Percentiles rank a stretch among this genome's conserved stretches.
Conservation (phyloP, 1,140 invertebrate species). For the Pygmarrhopalites habei region DNA sequence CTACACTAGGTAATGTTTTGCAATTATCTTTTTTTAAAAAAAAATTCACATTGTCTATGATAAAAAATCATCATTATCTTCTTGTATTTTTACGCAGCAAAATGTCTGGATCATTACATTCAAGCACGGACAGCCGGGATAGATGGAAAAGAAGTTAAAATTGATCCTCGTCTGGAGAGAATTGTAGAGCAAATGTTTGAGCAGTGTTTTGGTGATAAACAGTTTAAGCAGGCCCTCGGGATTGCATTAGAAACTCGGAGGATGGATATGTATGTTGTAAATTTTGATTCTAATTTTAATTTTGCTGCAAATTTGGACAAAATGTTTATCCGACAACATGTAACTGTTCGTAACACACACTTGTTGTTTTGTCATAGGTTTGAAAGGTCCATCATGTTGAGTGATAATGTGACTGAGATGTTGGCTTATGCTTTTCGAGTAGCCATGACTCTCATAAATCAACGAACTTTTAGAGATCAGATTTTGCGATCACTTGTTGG, state of each 20-base stretch:
- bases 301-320: too few species aligned
- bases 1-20: conserved; percentile 65
- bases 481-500: conserved; percentile 82
- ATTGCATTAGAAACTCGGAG: conserved; percentile 89
- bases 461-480: conserved; percentile 81
- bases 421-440: conserved; percentile 90
- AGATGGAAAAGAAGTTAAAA: conserved; percentile 54
- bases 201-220: conserved; percentile 77
- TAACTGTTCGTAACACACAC: too few species aligned
- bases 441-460: conserved; percentile 90
- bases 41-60: background rate
- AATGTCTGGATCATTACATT: conserved; percentile 92
- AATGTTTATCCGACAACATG: too few species aligned
- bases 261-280: conserved; percentile 71
- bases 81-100: conserved; percentile 53
- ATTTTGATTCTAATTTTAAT: too few species aligned
- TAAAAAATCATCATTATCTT: too few species aligned
- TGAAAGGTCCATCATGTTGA: conserved; percentile 26
- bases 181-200: conserved; percentile 97
- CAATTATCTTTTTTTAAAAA: background rate
- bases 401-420: conserved; percentile 81
- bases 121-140: conserved; percentile 60
- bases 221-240: conserved; percentile 87
- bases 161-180: conserved; percentile 81
- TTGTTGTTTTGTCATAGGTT: too few species aligned